Percentiles rank a stretch among this genome's conserved stretches.
These are phyloP conservation scores for Hyalella azteca DNA, from an alignment of 2,888 invertebrate genomes.

Conservation along the genomic window DNA sequence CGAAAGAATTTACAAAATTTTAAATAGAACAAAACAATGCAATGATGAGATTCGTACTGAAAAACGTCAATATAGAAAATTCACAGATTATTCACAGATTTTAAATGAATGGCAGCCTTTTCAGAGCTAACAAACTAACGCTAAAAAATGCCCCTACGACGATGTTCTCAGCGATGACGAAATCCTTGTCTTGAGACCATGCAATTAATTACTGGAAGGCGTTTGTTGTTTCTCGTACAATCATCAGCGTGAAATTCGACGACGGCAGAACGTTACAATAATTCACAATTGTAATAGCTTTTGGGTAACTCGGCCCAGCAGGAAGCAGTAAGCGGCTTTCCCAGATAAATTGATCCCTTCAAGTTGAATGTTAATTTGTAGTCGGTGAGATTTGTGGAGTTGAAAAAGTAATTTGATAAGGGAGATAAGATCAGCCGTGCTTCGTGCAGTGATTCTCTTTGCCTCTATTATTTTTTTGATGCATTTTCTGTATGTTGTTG, in stretches of 20 bases:
- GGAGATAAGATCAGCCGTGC: not conserved
- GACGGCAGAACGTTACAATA: not conserved
- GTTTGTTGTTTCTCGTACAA: conserved; percentile 11
- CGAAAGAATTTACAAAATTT: too few relatives aligned
- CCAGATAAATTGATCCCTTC: not conserved
- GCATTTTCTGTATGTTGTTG: too few relatives aligned
- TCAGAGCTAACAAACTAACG: too few relatives aligned
- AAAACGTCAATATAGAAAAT: too few relatives aligned
- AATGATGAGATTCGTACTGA: too few relatives aligned
- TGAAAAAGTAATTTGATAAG: conserved; percentile 10
- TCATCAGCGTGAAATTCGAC: conserved; percentile 25
- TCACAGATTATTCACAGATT: too few relatives aligned
- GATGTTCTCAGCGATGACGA: too few relatives aligned
- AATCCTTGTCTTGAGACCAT: not conserved
- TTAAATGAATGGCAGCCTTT: too few relatives aligned
- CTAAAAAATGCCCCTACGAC: too few relatives aligned
- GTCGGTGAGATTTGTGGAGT: conserved; percentile 21
- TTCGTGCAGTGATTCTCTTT: not conserved
- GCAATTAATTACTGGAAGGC: not conserved
- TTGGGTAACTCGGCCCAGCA: conserved; percentile 6
- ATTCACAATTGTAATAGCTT: conserved; percentile 31
- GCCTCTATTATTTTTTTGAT: too few relatives aligned
- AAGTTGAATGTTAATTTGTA: conserved; percentile 26
- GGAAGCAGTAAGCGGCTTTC: conserved; percentile 31
- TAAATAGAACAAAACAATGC: too few relatives aligned